Evolutionary conservation across 2,113 vertebrate genomes (phyloP), one percentile per base, ranked within the genome.

Genomic region (Urocynchramus pylzowi): DNA sequence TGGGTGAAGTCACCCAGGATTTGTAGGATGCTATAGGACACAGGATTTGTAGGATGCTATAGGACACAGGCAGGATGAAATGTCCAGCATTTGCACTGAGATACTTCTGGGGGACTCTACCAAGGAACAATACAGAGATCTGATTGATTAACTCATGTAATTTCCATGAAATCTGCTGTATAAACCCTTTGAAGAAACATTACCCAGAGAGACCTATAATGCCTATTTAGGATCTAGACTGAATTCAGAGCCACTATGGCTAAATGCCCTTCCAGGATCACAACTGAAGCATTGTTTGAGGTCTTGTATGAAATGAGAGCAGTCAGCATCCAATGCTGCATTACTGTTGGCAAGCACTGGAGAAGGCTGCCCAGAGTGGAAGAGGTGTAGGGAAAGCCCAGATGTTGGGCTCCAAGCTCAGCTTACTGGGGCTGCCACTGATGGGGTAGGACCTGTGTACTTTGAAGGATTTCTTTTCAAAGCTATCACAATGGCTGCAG

Each of bases 1-100:
- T 0, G 0, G 49, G 44, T 71, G 65, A 85, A 56, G 33, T 42
- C 3, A 6, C 14, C 2, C 30, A 52, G 27, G 57, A 59, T 76
- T 56, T 86, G 14, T 45, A 47, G 60, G 35, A 67, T 9, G 0
- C 4, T 9, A 21, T 39, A 59, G 42, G 28, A 37, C 16, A 54
- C 11, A 50, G 35, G 30, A 59, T 76, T 56, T 86, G 14, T 45
- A 47, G 60, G 35, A 67, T 9, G 0, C 4, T 9, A 21, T 39
- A 59, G 42, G 28, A 37, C 16, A 54, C 11, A 50, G 35, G 30
- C 26, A 50, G 47, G 8, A 52, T 76, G 39, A 83, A 83, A 59
- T 10, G 11, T 39, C 39, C 45, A 56, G 6, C 3, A 31, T 87
- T 81, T 77, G 7, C 24, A n/a, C 1, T 63, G 47, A 76, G 26